These are phyloP conservation scores for Struthidea cinerea DNA, from an alignment of 2,113 vertebrate species.

Conservation along the genomic window DNA sequence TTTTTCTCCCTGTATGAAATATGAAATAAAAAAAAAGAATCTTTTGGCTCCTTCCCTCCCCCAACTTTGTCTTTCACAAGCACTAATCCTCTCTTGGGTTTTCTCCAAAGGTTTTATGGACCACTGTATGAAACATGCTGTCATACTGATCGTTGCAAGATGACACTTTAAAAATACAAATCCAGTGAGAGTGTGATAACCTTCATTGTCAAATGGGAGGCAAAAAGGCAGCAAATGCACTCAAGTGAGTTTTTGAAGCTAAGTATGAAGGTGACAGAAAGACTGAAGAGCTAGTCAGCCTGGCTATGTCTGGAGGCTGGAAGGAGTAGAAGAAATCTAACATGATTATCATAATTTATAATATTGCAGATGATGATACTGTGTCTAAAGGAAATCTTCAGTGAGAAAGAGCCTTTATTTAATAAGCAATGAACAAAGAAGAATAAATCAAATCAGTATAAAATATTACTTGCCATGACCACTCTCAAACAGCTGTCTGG, in stretches of 20 bases:
- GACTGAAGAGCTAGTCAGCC: not conserved
- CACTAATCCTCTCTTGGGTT: slow-evolving; percentile 15
- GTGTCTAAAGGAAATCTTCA: not conserved
- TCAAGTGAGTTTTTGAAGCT: not conserved
- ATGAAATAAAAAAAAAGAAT: not conserved
- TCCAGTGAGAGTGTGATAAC: not conserved
- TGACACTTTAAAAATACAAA: slow-evolving; percentile 29
- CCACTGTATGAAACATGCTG: not conserved
- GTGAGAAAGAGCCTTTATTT: not conserved
- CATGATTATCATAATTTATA: not conserved
- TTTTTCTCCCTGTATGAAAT: not conserved
- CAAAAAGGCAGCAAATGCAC: not conserved
- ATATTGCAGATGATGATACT: not conserved
- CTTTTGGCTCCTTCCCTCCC: not conserved
- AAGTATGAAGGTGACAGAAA: not conserved
- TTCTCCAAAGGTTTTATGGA: slow-evolving; percentile 5
- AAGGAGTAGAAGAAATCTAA: not conserved
- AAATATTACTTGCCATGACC: not conserved
- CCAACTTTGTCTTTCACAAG: not conserved
- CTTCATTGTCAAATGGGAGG: slow-evolving; percentile 36
- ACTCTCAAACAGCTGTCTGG: not conserved
- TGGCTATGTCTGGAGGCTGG: not conserved
- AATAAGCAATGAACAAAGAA: not conserved
- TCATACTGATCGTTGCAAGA: slow-evolving; percentile 18
- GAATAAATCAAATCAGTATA: not conserved